Evolutionary conservation across 1,140 invertebrate genomes (phyloP), one percentile per base, ranked within the genome.

Genomic region (Macrobrachium rosenbergii): DNA sequence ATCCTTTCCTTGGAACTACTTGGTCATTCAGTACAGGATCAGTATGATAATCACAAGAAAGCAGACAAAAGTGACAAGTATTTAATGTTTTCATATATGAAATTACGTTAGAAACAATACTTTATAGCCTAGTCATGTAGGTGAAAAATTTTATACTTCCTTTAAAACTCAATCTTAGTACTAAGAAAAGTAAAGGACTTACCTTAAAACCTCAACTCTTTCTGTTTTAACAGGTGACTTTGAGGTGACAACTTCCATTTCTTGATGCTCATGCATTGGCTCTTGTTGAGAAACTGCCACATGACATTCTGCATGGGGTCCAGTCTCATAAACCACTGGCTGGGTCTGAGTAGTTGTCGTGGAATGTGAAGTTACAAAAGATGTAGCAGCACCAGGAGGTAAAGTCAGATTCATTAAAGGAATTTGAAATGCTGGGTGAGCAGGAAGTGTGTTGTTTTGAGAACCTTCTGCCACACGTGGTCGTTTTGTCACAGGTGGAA

Each of bases 401-500:
- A 87, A 59, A n/a, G 58, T 87, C 23, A 87, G 45, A 23, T 87
- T 87, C 45, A 87, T 60, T 17, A 87, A 28, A 64, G 85, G 85
- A 76, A 87, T 87, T 19, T 87, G 85, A n/a, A 81, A 87, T 23
- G 83, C 73, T 69, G 75, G 75, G 52, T 85, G 83, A 63, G 83
- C 62, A 77, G 83, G 73, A 52, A 78, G 60, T 21, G 59, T 58
- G 5, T 75, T 64, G 12, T n/a, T 45, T 79, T 76, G 83, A 64
- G 83, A 58, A 5, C 63, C 52, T 28, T 85, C 84, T 37, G 16
- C 59, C 8, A 37, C 60, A 62, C 78, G 69, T 2, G 73, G 62
- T 69, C 83, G 83, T 58, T 85, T 85, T 52, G 83, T 12, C 16
- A 21, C 23, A 28, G 83, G 83, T 17, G 83, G 83, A 19, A 78